These are phyloP conservation scores for Plutella xylostella DNA, from an alignment of 2,888 invertebrate species.

Conservation along the genomic window DNA sequence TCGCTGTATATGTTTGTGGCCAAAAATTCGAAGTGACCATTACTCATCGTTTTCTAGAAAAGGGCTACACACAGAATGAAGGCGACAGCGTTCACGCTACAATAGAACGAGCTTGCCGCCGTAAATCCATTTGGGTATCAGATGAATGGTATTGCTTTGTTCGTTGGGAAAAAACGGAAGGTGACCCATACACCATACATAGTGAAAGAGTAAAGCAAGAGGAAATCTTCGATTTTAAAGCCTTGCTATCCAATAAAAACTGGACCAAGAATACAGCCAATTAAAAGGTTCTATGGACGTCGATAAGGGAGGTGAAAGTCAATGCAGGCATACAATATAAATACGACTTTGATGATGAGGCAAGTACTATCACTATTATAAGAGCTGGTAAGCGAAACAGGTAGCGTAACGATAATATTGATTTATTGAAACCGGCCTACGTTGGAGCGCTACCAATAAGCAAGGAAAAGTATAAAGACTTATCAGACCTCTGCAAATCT, in stretches of 20 bases:
- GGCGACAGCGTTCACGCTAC: constrained; percentile 20
- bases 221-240: constrained; percentile 17
- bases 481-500: constrained; percentile 7
- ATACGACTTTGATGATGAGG: constrained; percentile 12
- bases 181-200: constrained; percentile 10
- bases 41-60: constrained; percentile 20
- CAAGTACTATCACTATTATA: constrained; percentile 3
- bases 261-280: constrained; percentile 14
- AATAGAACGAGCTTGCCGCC: constrained; percentile 16
- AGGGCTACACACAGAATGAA: constrained; percentile 22
- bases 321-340: constrained; percentile 13
- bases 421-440: constrained; percentile 9
- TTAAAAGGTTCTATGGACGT: constrained; percentile 12
- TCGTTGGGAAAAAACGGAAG: constrained; percentile 9
- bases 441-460: constrained; percentile 9
- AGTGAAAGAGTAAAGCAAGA: constrained; percentile 11
- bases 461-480: constrained; percentile 12
- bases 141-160: constrained; percentile 6
- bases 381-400: constrained; percentile 6
- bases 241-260: constrained; percentile 13
- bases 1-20: constrained; percentile 17
- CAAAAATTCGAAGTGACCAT: constrained; percentile 16
- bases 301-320: constrained; percentile 13
- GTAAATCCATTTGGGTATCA: constrained; percentile 12
- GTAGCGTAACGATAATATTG: background rate